These are phyloP conservation scores for Lomographa bimaculata DNA, from an alignment of 2,888 invertebrate genomes.

Conservation along the genomic window DNA sequence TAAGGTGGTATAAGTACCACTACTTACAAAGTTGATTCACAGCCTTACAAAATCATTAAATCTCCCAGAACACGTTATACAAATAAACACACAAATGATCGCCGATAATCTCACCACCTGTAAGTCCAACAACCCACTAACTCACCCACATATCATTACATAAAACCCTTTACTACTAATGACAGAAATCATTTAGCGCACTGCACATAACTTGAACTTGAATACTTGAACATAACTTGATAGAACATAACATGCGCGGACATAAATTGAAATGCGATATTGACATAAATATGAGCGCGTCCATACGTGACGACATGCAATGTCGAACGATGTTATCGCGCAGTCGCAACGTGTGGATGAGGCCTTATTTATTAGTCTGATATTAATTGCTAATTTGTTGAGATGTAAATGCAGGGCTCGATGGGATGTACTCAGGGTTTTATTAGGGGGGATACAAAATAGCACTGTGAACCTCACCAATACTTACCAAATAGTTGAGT, in stretches of 20 bases:
- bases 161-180: slow-evolving; percentile 15
- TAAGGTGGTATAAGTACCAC: too few relatives aligned
- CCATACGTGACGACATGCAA: slow-evolving; percentile 70
- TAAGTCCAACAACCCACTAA: slow-evolving; percentile 14
- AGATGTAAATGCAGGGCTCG: slow-evolving; percentile 29
- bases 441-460: not conserved
- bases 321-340: slow-evolving; percentile 54
- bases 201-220: slow-evolving; percentile 8
- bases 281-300: slow-evolving; percentile 63
- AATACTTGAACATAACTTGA: slow-evolving; percentile 16
- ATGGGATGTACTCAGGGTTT: slow-evolving; percentile 3
- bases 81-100: too few relatives aligned
- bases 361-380: slow-evolving; percentile 51
- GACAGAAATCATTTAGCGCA: slow-evolving; percentile 31
- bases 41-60: too few relatives aligned
- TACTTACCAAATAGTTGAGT: too few relatives aligned
- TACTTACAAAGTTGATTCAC: too few relatives aligned
- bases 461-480: too few relatives aligned
- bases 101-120: slow-evolving; percentile 1
- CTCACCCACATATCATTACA: slow-evolving; percentile 11
- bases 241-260: slow-evolving; percentile 35
- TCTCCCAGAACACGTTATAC: too few relatives aligned
- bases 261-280: slow-evolving; percentile 76
- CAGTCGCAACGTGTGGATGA: slow-evolving; percentile 46
- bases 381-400: slow-evolving; percentile 54